Conservation (phyloP, 2,113 vertebrate species). For the Cairina moschata region DNA sequence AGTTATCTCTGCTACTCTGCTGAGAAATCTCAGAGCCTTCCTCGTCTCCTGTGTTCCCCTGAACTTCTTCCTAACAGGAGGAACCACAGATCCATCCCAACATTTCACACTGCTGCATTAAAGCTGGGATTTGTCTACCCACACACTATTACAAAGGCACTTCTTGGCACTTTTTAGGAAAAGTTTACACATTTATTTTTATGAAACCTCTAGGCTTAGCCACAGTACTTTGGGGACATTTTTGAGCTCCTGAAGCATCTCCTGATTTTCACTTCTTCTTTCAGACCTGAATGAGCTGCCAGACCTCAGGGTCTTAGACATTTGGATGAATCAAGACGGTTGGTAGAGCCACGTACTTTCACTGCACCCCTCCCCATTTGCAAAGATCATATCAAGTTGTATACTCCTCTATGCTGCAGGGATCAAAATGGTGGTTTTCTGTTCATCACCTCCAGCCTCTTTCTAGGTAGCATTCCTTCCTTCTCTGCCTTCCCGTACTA, state of each 20-base stretch:
- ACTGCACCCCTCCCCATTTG: neutral
- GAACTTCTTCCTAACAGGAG: neutral
- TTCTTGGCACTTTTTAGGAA: neutral
- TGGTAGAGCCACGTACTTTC: neutral
- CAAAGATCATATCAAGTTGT: neutral
- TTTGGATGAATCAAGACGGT: neutral
- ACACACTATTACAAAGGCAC: neutral
- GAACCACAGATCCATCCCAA: neutral
- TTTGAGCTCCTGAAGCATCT: neutral
- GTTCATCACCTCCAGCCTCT: neutral
- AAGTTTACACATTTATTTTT: neutral
- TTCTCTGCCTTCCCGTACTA: neutral
- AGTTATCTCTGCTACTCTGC: neutral
- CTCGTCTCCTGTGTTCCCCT: neutral
- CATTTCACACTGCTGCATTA: neutral
- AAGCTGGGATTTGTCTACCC: neutral
- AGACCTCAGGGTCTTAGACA: neutral
- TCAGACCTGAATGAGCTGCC: neutral
- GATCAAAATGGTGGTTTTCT: neutral
- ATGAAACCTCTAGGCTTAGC: neutral
- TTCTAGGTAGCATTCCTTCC: neutral
- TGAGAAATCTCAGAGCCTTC: neutral
- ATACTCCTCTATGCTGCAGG: neutral
- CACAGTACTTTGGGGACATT: neutral
- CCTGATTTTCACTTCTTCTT: neutral